Evolutionary conservation across 2,113 vertebrate genomes (phyloP), one percentile per base, ranked within the genome.

Genomic region (Trematocara unimaculatum): DNA sequence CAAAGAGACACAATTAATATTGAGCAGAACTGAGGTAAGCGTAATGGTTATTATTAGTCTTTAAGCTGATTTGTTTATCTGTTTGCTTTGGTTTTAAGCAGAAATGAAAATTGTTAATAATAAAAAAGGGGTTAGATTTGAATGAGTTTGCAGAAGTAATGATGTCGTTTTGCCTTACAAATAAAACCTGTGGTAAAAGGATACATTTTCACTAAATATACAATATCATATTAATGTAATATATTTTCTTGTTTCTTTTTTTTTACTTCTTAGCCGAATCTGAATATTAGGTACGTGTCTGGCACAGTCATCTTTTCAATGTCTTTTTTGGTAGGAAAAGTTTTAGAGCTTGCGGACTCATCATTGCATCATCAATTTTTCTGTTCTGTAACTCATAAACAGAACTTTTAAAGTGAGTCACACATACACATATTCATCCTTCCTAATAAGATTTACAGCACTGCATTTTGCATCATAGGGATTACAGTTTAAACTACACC

Each of bases 71-170:
- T 67, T 67, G 35, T 67, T 67, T 67, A 11, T 67, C 35, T 0
- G 35, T 67, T 67, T 40, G 17, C 0, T 40, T 64, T 64, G 17
- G 1, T 67, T 67, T 67, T 20, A 67, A 40, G 18, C 11, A 13
- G 18, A 40, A 40, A 20, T 40, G 1, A 67, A 67, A 67, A 38
- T n/a, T 20, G 33, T 38, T n/a, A 67, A 13, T 20, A 38, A 35
- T 38, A 31, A 9, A 8, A 38, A 8, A 18, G 4, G 18, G n/a
- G 62, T 2, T 70, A 0, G 18, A 38, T 20, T 40, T 40, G 11
- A 67, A 1, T 7, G 2, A 67, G 62, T 67, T 13, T 40, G 0
- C 35, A 67, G 18, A 40, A 70, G 35, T 40, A 70, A 14, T 40
- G 38, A 70, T 42, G 5, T 70, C 0, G 0, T 42, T 70, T 70